Percentiles rank a stretch among this genome's conserved stretches.
Conservation (phyloP, 2,113 vertebrate species). For the Pomatorhinus ruficollis region DNA sequence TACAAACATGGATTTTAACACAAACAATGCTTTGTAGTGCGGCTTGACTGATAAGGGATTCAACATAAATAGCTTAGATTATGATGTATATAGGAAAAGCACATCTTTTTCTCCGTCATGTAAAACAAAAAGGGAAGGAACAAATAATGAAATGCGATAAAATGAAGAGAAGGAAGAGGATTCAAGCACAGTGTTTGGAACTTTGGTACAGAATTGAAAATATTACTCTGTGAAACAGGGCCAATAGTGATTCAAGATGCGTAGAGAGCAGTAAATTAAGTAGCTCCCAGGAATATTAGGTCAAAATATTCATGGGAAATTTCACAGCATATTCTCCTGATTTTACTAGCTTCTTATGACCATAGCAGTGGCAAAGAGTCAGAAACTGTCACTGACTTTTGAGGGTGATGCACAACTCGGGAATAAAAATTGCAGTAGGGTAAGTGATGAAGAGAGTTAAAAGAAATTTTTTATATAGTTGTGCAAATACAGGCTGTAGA, state of each 20-base stretch:
- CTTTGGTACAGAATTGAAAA: neutral
- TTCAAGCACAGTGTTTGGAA: neutral
- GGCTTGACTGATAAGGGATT: neutral
- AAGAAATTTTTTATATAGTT: neutral
- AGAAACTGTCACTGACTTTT: neutral
- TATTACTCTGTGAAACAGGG: neutral
- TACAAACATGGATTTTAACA: neutral
- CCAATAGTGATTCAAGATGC: neutral
- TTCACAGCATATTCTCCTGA: neutral
- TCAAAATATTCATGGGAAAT: neutral
- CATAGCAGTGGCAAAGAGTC: neutral
- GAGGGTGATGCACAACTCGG: neutral
- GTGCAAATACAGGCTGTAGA: neutral
- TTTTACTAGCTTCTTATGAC: neutral
- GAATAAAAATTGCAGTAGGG: neutral
- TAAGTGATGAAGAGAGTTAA: neutral
- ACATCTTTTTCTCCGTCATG: neutral
- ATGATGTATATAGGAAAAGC: neutral
- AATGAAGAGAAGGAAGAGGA: neutral
- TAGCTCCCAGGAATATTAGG: neutral
- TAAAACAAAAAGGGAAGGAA: neutral
- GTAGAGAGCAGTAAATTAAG: neutral
- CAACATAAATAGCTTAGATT: slow-evolving; percentile 6
- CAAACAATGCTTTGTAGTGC: neutral
- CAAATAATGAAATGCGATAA: neutral